phyloP scores from a whole-genome alignment of 2,797 vertebrate species.

The Cottoperca gobio region DNA sequence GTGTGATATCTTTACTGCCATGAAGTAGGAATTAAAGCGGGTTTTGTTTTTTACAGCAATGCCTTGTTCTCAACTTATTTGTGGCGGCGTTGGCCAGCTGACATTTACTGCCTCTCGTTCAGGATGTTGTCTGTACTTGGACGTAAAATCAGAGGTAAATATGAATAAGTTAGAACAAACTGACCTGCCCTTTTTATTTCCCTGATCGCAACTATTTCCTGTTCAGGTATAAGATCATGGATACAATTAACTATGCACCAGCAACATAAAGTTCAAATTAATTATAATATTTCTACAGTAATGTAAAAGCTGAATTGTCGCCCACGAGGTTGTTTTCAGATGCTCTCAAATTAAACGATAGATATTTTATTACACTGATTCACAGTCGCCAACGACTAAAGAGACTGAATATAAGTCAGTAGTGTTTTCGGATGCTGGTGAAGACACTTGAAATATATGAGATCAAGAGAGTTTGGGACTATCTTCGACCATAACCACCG shows the following conservation, averaged over 20 bases:
- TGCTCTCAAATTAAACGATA: too few relatives aligned
- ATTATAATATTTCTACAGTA: not conserved
- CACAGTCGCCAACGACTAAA: too few relatives aligned
- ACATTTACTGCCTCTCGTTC: constrained; percentile 38
- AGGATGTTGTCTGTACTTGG: not conserved
- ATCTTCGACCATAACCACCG: not conserved
- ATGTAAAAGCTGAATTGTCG: too few relatives aligned
- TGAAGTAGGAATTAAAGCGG: constrained; percentile 38
- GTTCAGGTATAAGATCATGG: not conserved
- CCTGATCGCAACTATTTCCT: too few relatives aligned
- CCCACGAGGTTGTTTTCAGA: too few relatives aligned
- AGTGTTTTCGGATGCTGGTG: not conserved
- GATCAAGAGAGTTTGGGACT: not conserved
- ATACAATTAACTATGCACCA: not conserved
- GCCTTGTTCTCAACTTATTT: constrained; percentile 52
- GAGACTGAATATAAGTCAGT: too few relatives aligned
- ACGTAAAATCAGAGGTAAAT: constrained; percentile 2
- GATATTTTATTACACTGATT: too few relatives aligned
- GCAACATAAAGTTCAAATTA: not conserved
- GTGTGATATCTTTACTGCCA: constrained; percentile 37
- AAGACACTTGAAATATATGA: not conserved
- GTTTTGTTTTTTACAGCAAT: constrained; percentile 33
- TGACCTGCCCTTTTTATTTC: not conserved
- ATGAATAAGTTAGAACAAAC: not conserved
- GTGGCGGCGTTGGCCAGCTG: constrained; percentile 18